These are phyloP conservation scores for Vanessa tameamea DNA, from an alignment of 1,140 invertebrate species.

Conservation along the genomic window DNA sequence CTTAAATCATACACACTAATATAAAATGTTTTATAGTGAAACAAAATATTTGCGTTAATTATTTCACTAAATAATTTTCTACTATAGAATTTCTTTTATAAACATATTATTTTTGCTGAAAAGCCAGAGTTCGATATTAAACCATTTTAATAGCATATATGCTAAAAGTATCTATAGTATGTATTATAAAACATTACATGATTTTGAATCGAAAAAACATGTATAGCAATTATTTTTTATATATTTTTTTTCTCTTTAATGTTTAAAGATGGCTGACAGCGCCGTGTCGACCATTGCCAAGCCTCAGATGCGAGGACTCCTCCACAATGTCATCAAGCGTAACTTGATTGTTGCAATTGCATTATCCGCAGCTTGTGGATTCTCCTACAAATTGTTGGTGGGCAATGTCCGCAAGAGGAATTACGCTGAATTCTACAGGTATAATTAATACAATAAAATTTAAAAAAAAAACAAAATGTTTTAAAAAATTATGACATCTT, in stretches of 20 bases:
- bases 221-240: background rate
- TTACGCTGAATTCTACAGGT: constrained; percentile 87
- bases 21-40: too few relatives aligned
- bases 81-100: too few relatives aligned
- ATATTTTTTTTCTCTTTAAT: background rate
- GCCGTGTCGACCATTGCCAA: constrained; percentile 62
- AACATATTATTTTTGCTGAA: too few relatives aligned
- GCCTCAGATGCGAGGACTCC: constrained; percentile 81
- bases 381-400: constrained; percentile 78
- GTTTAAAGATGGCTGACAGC: constrained; percentile 67
- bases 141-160: too few relatives aligned
- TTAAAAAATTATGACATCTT: too few relatives aligned
- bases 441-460: constrained; percentile 29
- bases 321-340: constrained; percentile 80
- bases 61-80: too few relatives aligned
- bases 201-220: background rate
- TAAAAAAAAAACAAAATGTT: too few relatives aligned
- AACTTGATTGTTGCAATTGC: constrained; percentile 78
- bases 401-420: constrained; percentile 81
- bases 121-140: too few relatives aligned
- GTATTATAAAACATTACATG: too few relatives aligned
- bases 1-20: too few relatives aligned
- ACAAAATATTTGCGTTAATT: too few relatives aligned
- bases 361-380: constrained; percentile 64
- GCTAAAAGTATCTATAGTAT: too few relatives aligned